A percentile compares a stretch with the other conserved stretches of the same genome.
These are phyloP conservation scores for Cheilosia urbana DNA, from an alignment of 2,888 invertebrate genomes.

Conservation along the genomic window DNA sequence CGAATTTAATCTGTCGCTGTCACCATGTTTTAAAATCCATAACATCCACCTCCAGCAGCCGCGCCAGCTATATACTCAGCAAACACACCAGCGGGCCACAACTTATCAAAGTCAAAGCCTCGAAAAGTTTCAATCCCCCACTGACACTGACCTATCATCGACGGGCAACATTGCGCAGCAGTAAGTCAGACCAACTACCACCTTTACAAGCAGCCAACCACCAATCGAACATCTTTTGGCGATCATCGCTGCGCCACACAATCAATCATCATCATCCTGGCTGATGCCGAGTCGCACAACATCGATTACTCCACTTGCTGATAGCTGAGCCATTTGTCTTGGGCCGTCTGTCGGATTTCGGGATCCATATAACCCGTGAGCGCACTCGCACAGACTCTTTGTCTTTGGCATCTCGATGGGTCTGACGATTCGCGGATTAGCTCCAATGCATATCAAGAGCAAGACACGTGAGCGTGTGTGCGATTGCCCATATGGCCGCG, in stretches of 20 bases:
- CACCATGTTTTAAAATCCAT: conserved; percentile 75
- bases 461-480: conserved; percentile 12
- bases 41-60: conserved; percentile 69
- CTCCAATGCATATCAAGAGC: conserved; percentile 43
- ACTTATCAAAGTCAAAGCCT: conserved; percentile 73
- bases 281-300: conserved; percentile 76
- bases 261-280: conserved; percentile 79
- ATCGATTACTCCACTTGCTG: conserved; percentile 79
- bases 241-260: conserved; percentile 73
- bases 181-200: conserved; percentile 70
- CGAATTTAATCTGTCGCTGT: conserved; percentile 76
- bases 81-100: conserved; percentile 73
- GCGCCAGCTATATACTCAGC: conserved; percentile 9
- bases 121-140: conserved; percentile 71
- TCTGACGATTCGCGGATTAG: conserved; percentile 66
- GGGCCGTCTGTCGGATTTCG: conserved; percentile 67
- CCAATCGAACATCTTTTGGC: conserved; percentile 74
- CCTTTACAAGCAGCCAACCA: conserved; percentile 61
- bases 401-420: conserved; percentile 57
- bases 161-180: conserved; percentile 59
- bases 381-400: conserved; percentile 58
- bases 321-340: conserved; percentile 78
- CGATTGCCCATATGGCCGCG: conserved; percentile 6
- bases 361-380: conserved; percentile 72
- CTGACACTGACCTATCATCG: conserved; percentile 74